Evolutionary conservation across 30 jellyfish, hydroid and myxozoan species (phyloP), one percentile per base, ranked within the genome.

Genomic region (Calvadosia cruxmelitensis): DNA sequence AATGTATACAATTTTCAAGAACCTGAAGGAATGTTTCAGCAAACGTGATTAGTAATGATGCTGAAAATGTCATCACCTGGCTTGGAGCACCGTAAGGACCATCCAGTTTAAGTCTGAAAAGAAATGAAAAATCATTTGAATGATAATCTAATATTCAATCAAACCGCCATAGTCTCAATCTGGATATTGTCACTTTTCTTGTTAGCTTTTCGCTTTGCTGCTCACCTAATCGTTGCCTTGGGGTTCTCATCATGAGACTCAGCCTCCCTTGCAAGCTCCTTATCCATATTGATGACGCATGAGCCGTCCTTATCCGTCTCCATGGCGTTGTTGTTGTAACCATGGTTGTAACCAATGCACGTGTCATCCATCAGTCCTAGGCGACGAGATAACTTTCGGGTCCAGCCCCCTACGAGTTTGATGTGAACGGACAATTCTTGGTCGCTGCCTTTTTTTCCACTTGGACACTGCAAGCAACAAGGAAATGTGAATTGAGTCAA

Each of bases 51-150:
- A n/a, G n/a, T n/a, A n/a, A n/a, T n/a, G n/a, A n/a, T n/a, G n/a
- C n/a, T n/a, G n/a, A n/a, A n/a, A n/a, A n/a, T 42, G 10, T 42
- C 57, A 20, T 31, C 29, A 83, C 95, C 95, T 83, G 92, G 64
- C 69, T 76, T 31, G 95, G 95, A 36, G 89, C 75, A 13, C 95
- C 95, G 72, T 83, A 83, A 0, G 95, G 95, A 20, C 95, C 95
- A 49, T 83, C 95, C 27, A 83, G 92, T 52, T 72, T 74, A 33
- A 76, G 32, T 3, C 85, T 74, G 53, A 24, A 48, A 31, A 64
- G n/a, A n/a, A n/a, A n/a, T n/a, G n/a, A n/a, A n/a, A n/a, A n/a
- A n/a, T n/a, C n/a, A n/a, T n/a, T n/a, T n/a, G n/a, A n/a, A n/a
- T n/a, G n/a, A n/a, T n/a, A n/a, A n/a, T n/a, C n/a, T n/a, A n/a